Base-by-base conservation (phyloP, 1,140 invertebrate genomes). In the Zeugodacus cucurbitae region DNA sequence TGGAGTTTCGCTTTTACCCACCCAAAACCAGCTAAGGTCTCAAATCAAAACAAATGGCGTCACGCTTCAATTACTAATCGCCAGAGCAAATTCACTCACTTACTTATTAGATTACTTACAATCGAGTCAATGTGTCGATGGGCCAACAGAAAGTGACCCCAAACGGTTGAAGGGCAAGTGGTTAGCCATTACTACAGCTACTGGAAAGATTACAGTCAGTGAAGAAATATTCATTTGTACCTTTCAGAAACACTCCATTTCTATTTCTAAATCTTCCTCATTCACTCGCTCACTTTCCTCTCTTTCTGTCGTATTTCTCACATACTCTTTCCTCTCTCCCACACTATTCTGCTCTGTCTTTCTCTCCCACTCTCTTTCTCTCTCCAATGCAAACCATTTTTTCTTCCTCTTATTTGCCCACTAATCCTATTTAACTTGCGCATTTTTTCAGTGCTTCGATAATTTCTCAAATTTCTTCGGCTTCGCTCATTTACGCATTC, bases 41-140 rank as follows among this genome's bases (percentile, higher is more conserved):
- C 57, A 87, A 64, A 58, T 59, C 86, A 87, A 48, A 82, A 82
- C 41, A 92, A 92, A 92, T 92, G 91, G 90, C 91, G 89, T 91
- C 88, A 91, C 90, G 91, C 91, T 89, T 92, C 91, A 92, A 91
- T 91, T 92, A 91, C 91, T 92, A 92, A 92, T 92, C 90, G 91
- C 89, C 90, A 91, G 90, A 91, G 90, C 91, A 92, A 92, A 92
- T 92, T 92, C 89, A 89, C 90, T 26, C n/a, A 62, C 58, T 54
- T 54, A 54, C 48, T 91, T 54, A 86, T 86, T 37, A 57, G 57
- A 57, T 86, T 82, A 48, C 41, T 29, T 29, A 82, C 10, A 82
- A 82, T 48, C 48, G 74, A n/a, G 41, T 48, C 10, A 48, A 44
- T 78, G 37, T 22, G 20, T 44, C 22, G 37, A 41, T 78, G 29